Evolutionary conservation across 2,113 vertebrate species (phyloP), one percentile per base, ranked within the genome.

Genomic region (Parotia lawesii): DNA sequence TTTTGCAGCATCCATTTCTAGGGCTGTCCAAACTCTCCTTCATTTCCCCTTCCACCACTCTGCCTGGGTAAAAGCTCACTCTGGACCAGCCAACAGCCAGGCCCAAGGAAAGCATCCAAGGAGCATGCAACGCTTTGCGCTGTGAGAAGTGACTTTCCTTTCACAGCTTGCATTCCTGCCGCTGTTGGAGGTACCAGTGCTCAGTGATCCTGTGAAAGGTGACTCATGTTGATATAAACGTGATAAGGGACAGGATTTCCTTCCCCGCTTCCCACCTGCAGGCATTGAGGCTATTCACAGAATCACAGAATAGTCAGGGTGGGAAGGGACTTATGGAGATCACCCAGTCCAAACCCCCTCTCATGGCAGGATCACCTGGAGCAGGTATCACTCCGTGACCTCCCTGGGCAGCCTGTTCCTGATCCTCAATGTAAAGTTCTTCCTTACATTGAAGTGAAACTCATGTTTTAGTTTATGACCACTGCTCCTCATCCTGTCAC

Each of bases 41-140:
- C 11, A 6, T 47, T 89, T 78, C 33, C 38, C 44, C 13, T 33
- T 61, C 31, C 14, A 69, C 6, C 10, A 2, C 21, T 27, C 21
- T 62, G 9, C 21, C 64, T 3, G 22, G 15, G 10, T 5, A 29
- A 18, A 42, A 76, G 24, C 54, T 83, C 61, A 48, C 9, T 7
- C 82, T 56, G 51, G 60, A 80, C 15, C 2, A 2, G 47, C 11
- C 42, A 66, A 42, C 31, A 20, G 8, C 5, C 40, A 35, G 4
- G 8, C 19, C 50, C 5, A 3, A 42, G 53, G 38, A 48, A 69
- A 71, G 33, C 2, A 5, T 5, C 8, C 27, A 35, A 73, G 40
- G 35, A 45, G 57, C 16, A 25, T 0, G 33, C 31, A 54, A 6
- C 0, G 1, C 20, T 74, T 23, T 5, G 15, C 0, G 0, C 42